These are phyloP conservation scores for Tragelaphus buxtoni DNA, from an alignment of 2,113 vertebrate genomes.

Conservation along the genomic window DNA sequence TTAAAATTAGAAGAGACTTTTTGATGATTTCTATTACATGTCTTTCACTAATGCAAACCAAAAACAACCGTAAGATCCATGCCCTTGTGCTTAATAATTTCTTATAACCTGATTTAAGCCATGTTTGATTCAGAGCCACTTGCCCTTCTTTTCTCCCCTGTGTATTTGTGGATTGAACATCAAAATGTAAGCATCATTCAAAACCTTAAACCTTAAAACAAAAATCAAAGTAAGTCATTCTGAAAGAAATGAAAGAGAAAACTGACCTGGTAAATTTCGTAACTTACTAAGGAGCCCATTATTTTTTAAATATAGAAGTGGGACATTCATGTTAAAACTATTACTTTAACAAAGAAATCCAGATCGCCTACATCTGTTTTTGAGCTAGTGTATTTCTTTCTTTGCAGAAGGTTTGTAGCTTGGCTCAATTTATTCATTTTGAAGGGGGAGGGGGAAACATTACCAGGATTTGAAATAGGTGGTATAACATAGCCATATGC, in stretches of 20 bases:
- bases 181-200: background rate
- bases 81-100: constrained; percentile 13
- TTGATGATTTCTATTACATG: background rate
- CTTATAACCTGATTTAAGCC: background rate
- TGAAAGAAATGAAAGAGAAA: constrained; percentile 12
- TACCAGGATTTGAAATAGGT: constrained; percentile 84
- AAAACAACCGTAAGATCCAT: background rate
- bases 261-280: background rate
- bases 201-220: background rate
- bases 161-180: background rate
- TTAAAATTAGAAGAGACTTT: constrained; percentile 23
- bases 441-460: constrained; percentile 75
- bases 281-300: background rate
- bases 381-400: constrained; percentile 68
- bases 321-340: background rate
- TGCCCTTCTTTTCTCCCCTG: background rate
- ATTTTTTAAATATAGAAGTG: background rate
- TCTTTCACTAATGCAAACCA: constrained; percentile 15
- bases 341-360: constrained; percentile 64
- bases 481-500: constrained; percentile 85
- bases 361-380: constrained; percentile 73
- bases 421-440: constrained; percentile 80
- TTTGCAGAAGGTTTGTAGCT: constrained; percentile 78
- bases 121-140: background rate
- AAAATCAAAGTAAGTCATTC: constrained; percentile 15